These are phyloP conservation scores for Gouania willdenowi DNA, from an alignment of 2,797 vertebrate species.

Conservation along the genomic window DNA sequence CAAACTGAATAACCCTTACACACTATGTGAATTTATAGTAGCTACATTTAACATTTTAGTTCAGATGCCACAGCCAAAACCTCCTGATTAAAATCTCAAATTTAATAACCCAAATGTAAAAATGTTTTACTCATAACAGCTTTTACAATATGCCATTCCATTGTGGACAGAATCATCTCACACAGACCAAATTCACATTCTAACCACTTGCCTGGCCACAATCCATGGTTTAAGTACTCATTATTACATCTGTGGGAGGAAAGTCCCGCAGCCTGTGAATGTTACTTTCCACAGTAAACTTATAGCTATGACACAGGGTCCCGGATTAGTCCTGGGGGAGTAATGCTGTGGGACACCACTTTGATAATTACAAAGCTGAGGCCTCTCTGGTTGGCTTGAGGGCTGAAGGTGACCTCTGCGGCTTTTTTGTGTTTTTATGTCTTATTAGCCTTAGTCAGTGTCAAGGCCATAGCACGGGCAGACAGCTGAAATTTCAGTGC, in stretches of 20 bases:
- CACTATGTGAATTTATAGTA: too few relatives aligned
- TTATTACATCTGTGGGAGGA: slow-evolving; percentile 2
- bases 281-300: slow-evolving; percentile 25
- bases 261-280: slow-evolving; percentile 5
- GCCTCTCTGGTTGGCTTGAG: slow-evolving; percentile 42
- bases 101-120: too few relatives aligned
- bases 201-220: slow-evolving; percentile 1
- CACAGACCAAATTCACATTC: slow-evolving; percentile 7
- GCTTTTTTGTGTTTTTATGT: slow-evolving; percentile 49
- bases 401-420: slow-evolving; percentile 43
- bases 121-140: too few relatives aligned
- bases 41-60: too few relatives aligned
- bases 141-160: too few relatives aligned
- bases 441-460: slow-evolving; percentile 33
- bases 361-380: slow-evolving; percentile 21
- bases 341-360: slow-evolving; percentile 46
- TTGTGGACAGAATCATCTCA: too few relatives aligned
- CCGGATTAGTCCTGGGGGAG: slow-evolving; percentile 24
- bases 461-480: slow-evolving; percentile 18
- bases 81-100: too few relatives aligned
- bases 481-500: slow-evolving; percentile 16
- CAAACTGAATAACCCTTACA: too few relatives aligned
- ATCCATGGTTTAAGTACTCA: background rate
- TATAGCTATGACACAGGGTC: slow-evolving; percentile 13
- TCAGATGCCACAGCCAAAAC: too few relatives aligned